Base-by-base conservation (phyloP, 2,888 invertebrate genomes). In the Mythimna lalbum region DNA sequence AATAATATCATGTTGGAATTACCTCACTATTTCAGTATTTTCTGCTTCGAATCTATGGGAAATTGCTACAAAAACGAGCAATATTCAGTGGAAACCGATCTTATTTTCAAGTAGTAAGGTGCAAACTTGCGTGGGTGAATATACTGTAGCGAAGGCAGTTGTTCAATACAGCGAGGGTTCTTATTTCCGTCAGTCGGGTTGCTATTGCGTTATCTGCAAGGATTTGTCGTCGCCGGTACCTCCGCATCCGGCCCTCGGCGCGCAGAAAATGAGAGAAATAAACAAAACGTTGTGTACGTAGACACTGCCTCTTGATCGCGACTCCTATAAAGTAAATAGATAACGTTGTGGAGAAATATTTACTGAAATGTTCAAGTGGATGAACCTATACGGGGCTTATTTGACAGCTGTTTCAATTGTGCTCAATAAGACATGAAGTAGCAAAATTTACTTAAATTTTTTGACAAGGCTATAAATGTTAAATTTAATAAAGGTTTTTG, bases 211-310 rank as follows among this genome's bases (percentile, higher is more conserved):
- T 88, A 87, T 88, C 87, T 83, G 72, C 73, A 76, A 80, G 87
- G 84, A 87, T 87, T 90, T 88, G 87, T 89, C 87, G 88, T 87
- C 87, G 82, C 82, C 78, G 78, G 82, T 82, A 76, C 82, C 82
- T 83, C 82, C 71, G 72, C 83, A 82, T 86, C 88, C 86, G 84
- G 85, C 84, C 73, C 76, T 82, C 73, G 76, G 74, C 75, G 66
- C 75, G 76, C 76, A 77, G 73, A 74, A 82, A 82, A 85, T 78
- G 71, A 76, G 47, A 49, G 77, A 70, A 82, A 85, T 86, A 88
- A 89, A 89, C 80, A 86, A 83, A 83, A 78, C 68, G 47, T 39
- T 63, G 59, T 36, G 36, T 60, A 62, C 56, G 27, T 14, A 39
- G 23, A 66, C 69, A 72, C 61, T 65, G 75, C 73, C 63, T 68